Base-by-base conservation (phyloP, 2,797 vertebrate species). In the Scyliorhinus canicula region DNA sequence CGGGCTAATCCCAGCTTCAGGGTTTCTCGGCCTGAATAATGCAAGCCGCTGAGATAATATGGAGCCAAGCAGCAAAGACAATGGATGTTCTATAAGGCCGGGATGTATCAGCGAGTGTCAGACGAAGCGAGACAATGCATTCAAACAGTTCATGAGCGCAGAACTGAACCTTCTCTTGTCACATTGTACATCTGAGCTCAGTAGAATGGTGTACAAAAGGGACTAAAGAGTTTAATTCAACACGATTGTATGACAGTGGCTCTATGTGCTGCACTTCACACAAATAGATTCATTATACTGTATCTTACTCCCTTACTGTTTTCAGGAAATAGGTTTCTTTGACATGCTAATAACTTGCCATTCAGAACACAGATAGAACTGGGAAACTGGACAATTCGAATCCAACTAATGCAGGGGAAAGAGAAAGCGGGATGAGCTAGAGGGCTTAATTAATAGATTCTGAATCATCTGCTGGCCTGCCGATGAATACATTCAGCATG, bases 231-330 rank as follows among this genome's bases (percentile, higher is more conserved):
- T 24, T 31, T 93, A 93, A 93, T 93, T 93, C 44, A 93, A 67
- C n/a, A 35, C 40, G 63, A 93, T 50, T 71, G 91, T 47, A 28
- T 50, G 44, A 93, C 91, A 93, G 63, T 31, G 65, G 40, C 91
- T 31, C 91, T 52, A 50, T 93, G 91, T 93, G 91, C 67, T 71
- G 71, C 47, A 93, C 12, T 93, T 67, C 91, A 35, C 91, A 93
- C 65, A 93, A 93, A 93, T 35, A 93, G 91, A 93, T 93, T 93
- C 91, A 93, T 93, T 93, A 91, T 91, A 63, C 86, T n/a, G 91
- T 69, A 93, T 93, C 47, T 93, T 71, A 69, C 14, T 93, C 91
- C 52, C 5, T 12, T 11, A 28, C 65, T 67, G 91, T 71, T 93
- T 50, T 93, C 63, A 71, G 63, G 91, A 93, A 93, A 69, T 93